Base-by-base conservation (phyloP, 2,113 vertebrate species). In the Eclectus roratus region DNA sequence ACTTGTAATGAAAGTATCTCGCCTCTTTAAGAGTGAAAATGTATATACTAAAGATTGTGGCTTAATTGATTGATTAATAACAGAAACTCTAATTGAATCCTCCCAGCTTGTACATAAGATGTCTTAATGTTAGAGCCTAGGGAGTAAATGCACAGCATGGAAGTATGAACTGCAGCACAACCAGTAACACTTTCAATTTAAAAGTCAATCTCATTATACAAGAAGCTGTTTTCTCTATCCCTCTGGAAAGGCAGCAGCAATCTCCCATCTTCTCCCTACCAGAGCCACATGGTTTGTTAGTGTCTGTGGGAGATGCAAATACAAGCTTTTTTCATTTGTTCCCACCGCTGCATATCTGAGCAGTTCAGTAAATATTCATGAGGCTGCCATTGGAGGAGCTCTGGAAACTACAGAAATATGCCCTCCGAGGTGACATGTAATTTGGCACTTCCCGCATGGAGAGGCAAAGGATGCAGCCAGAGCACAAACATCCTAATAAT, bases 11-110 rank as follows among this genome's bases (percentile, higher is more conserved):
- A 84, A 71, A 10, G 63, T 91, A 56, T 49, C 88, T 55, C 97
- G 96, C 97, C 97, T 98, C 97, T 93, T 98, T 97, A 98, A 63
- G 96, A 95, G 95, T 50, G 96, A 96, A 93, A 97, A 98, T 77
- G 94, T 96, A 97, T 97, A 95, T 96, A 96, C 90, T 80, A 19
- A 96, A 94, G 97, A 97, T 85, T 65, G 94, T 31, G 15, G 95
- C 96, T 97, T 98, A 98, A 98, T 98, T 97, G 97, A 98, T 98
- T 97, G 97, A 98, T 98, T 98, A 98, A 98, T 98, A 98, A 97
- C 96, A 95, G 97, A 94, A 97, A 95, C 89, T 95, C 97, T 97
- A 98, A 98, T 98, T 98, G 97, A 97, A 98, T 94, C 96, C 97
- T 98, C 97, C 97, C 96, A 97, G 97, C 96, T 97, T 92, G 97